Evolutionary conservation across 2,113 vertebrate species (phyloP), one percentile per base, ranked within the genome.

Genomic region (Apteryx mantelli): DNA sequence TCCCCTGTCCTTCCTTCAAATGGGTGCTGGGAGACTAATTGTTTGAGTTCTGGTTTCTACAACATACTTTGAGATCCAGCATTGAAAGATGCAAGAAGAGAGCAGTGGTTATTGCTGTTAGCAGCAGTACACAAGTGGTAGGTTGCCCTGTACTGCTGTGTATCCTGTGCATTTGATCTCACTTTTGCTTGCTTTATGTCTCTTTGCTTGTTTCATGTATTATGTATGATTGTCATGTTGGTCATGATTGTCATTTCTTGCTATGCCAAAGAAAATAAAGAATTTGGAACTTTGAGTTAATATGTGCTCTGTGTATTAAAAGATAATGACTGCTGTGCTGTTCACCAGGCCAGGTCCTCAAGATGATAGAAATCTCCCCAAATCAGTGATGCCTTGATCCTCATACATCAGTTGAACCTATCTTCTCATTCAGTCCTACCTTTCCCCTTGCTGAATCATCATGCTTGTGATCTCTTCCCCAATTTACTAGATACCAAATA

Each of bases 101-200:
- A 73, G 48, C 25, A 0, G 63, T 68, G 12, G 30, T 22, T 52
- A 22, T 2, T 48, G 65, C 87, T 8, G 4, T 5, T 11, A 65
- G 90, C 82, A 87, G 68, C 50, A 11, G 48, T 6, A 34, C 17
- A 3, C 36, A 13, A 36, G 48, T 3, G 42, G 34, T 21, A 61
- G 48, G 61, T 22, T 69, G 53, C 73, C 84, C 61, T 4, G 58
- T 11, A 34, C 52, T 52, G 70, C 91, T 58, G 70, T 0, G 32
- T 15, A 83, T 36, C 60, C 79, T 32, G 44, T 9, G 64, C 80
- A 46, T 83, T 78, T 52, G 55, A 78, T 52, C 76, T 55, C 26
- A 2, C 58, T 60, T 96, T 52, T 84, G 64, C 94, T 94, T 86
- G 91, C 89, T 89, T 58, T 93, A n/a, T 66, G 75, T 58, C 92